phyloP scores from a whole-genome alignment of 1,140 invertebrate species.

The Pantala flavescens region DNA sequence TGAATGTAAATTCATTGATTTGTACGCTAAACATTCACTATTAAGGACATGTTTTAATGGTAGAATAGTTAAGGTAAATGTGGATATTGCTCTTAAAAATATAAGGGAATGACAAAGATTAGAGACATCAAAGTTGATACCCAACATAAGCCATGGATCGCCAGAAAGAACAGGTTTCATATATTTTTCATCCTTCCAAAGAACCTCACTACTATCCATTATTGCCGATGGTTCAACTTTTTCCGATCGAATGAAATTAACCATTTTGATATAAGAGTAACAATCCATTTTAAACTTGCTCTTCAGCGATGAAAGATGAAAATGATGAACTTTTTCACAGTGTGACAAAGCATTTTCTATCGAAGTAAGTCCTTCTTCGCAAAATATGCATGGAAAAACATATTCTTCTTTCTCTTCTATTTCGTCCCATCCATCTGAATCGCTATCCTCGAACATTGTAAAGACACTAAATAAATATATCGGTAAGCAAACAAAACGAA shows the following conservation, averaged over 20 bases:
- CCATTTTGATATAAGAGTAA: conserved; percentile 76
- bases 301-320: conserved; percentile 58
- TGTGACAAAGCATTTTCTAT: conserved; percentile 39
- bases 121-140: conserved; percentile 36
- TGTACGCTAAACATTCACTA: conserved; percentile 28
- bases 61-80: conserved; percentile 2
- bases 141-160: conserved; percentile 76
- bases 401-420: conserved; percentile 31
- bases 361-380: conserved; percentile 33
- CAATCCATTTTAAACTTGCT: conserved; percentile 63
- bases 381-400: conserved; percentile 44
- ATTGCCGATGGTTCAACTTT: conserved; percentile 47
- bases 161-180: conserved; percentile 63
- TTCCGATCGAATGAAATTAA: conserved; percentile 70
- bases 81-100: conserved; percentile 24
- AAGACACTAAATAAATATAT: too few relatives aligned
- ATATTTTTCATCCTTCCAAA: conserved; percentile 61
- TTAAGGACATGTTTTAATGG: conserved; percentile 28
- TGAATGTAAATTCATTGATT: background rate
- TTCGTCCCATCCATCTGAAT: conserved; percentile 40
- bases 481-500: too few relatives aligned
- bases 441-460: conserved; percentile 30
- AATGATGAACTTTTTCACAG: conserved; percentile 46
- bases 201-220: conserved; percentile 36
- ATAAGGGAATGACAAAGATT: background rate